Evolutionary conservation across 2,113 vertebrate genomes (phyloP), one percentile per base, ranked within the genome.

Genomic region (Orycteropus afer): DNA sequence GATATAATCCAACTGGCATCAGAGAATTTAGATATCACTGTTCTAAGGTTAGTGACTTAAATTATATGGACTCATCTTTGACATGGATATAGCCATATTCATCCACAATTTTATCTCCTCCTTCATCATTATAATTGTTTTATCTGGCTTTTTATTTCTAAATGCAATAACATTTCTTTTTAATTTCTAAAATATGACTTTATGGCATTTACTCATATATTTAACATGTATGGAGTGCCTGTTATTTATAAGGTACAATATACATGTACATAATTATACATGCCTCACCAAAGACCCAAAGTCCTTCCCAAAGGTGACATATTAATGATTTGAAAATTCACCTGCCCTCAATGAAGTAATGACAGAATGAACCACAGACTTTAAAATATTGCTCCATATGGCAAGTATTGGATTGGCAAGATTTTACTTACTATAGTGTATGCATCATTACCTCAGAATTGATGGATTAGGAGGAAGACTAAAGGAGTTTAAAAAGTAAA

Each of bases 101-200:
- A 69, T n/a, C 40, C 7, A 80, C 14, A 85, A 7, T 93, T 67
- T 18, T 12, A 67, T 87, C 25, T 71, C 17, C 18, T 77, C 22
- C 84, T 78, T 79, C 2, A 40, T 83, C 61, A 29, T 90, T 47
- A 23, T 61, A 89, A 59, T 84, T 81, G 4, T 81, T 90, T 78
- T 86, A 59, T 37, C 22, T 79, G 63, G 3, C n/a, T 63, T 88
- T 95, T 78, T 32, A 61, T 93, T 51, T 86, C 76, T 86, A 32
- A 37, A 67, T n/a, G 15, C 7, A 94, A 9, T 89, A 89, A 61
- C n/a, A 89, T 67, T 53, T 93, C 47, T 51, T 95, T 71, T 83
- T 37, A 93, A 73, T 80, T 89, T 96, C 45, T 55, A 81, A 91
- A 77, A 59, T 80, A 89, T 74, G 27, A 61, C 88, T 95, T 76